These are phyloP conservation scores for Peromyscus nudipes DNA, from an alignment of 2,797 vertebrate species.

Conservation along the genomic window DNA sequence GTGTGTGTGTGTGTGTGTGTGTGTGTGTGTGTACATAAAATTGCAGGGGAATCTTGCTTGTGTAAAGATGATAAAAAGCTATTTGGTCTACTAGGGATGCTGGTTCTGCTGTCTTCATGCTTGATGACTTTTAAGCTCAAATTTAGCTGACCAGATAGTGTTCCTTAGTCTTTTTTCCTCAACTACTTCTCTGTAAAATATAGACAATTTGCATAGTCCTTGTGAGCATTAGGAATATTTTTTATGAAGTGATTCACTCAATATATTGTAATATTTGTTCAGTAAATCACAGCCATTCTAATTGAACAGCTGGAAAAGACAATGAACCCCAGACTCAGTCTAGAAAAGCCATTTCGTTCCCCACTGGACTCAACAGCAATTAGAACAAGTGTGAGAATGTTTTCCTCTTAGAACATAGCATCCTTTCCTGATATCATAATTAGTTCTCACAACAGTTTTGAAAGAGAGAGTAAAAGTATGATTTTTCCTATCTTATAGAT, in stretches of 20 bases:
- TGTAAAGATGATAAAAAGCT: background rate
- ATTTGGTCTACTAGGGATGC: background rate
- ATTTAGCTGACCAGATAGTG: background rate
- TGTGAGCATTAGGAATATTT: conserved; percentile 24
- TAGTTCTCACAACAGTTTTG: conserved; percentile 39
- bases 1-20: background rate
- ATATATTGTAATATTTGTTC: conserved; percentile 15
- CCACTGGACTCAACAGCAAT: background rate
- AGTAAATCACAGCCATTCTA: background rate
- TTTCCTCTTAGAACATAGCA: conserved; percentile 53
- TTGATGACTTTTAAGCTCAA: background rate
- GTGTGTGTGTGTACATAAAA: background rate
- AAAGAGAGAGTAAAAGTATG: conserved; percentile 4
- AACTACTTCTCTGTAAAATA: background rate
- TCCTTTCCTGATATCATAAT: conserved; percentile 50
- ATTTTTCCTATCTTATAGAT: conserved; percentile 33
- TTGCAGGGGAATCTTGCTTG: background rate
- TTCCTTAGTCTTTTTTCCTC: background rate
- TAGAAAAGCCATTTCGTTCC: conserved; percentile 22
- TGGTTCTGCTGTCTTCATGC: background rate
- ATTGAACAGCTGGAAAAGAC: background rate
- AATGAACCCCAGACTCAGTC: background rate
- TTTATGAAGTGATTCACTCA: background rate
- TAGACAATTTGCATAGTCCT: background rate
- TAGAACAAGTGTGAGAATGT: background rate